These are phyloP conservation scores for Drosophila micromelanica DNA, from an alignment of 1,140 invertebrate genomes.

Conservation along the genomic window DNA sequence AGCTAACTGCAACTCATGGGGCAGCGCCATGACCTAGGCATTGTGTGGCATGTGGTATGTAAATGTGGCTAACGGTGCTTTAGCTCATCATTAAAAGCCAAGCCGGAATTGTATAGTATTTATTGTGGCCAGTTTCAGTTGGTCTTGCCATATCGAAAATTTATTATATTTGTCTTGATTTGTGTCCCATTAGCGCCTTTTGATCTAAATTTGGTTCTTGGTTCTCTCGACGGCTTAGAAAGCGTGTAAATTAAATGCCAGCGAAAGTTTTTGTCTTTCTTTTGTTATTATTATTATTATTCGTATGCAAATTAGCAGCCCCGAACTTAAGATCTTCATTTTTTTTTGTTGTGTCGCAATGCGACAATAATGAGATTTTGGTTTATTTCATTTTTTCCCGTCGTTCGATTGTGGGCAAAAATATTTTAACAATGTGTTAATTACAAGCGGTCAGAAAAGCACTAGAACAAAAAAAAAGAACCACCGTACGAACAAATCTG, in stretches of 20 bases:
- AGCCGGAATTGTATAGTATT: not conserved
- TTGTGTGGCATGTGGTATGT: slow-evolving; percentile 40
- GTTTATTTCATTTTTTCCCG: slow-evolving; percentile 23
- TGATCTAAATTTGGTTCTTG: slow-evolving; percentile 50
- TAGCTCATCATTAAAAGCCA: slow-evolving; percentile 27
- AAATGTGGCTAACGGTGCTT: slow-evolving; percentile 39
- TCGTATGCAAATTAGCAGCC: slow-evolving; percentile 70
- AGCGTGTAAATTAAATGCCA: slow-evolving; percentile 73
- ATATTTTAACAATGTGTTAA: slow-evolving; percentile 79
- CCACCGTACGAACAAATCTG: slow-evolving; percentile 71
- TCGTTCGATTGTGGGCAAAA: slow-evolving; percentile 31
- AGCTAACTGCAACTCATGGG: slow-evolving; percentile 63
- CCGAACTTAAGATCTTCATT: slow-evolving; percentile 10
- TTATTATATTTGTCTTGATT: slow-evolving; percentile 36
- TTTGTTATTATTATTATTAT: slow-evolving; percentile 54
- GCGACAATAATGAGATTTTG: slow-evolving; percentile 57
- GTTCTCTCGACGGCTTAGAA: slow-evolving; percentile 56
- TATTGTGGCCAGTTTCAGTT: slow-evolving; percentile 11
- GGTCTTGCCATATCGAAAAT: slow-evolving; percentile 17
- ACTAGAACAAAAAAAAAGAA: not conserved
- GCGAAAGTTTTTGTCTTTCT: not conserved
- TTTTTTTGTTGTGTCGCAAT: slow-evolving; percentile 61
- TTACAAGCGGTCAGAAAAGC: slow-evolving; percentile 36
- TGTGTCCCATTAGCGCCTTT: slow-evolving; percentile 58
- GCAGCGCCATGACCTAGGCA: slow-evolving; percentile 47